Base-by-base conservation (phyloP, 2,113 vertebrate genomes). In the Laticauda colubrina region DNA sequence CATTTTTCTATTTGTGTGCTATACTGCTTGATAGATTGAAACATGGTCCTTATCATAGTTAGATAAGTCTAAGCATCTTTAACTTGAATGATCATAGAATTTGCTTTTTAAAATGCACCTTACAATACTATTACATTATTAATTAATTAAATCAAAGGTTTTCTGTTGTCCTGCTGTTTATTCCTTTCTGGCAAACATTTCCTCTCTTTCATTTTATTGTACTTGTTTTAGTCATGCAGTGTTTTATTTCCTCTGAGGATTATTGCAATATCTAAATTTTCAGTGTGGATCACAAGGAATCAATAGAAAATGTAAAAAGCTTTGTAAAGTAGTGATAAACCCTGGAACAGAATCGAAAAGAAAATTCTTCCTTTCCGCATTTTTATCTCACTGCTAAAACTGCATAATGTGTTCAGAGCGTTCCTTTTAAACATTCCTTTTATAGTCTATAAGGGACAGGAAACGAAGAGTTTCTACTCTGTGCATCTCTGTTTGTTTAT, bases 371-470 rank as follows among this genome's bases (percentile, higher is more conserved):
- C 90, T 87, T 53, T 53, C 12, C 12, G 8, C 15, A 3, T 14
- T 4, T 0, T 92, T 75, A 94, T 39, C 86, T 95, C 90, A 0
- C 26, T 23, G 54, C 26, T 18, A 91, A 75, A 95, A 93, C 91
- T 85, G 26, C 0, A 3, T 10, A 6, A 34, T 45, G 34, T 94
- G 85, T 90, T 55, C 92, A 4, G 88, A 88, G 11, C 53, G 34
- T 48, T 88, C 23, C 57, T 24, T 92, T 54, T 18, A 54, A 39
- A 51, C 53, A 88, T 69, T 88, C 12, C 54, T 64, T 9, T 43
- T 45, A 54, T 23, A 10, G 5, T 54, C 88, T 55, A 20, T 2
- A 54, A 9, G 88, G 48, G 10, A 61, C 20, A 34, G 14, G 39
- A 85, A 93, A 91, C 18, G 1, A 57, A 18, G 61, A 15, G 8